Conservation (phyloP, 2,888 invertebrate species). For the Lypha dubia region DNA sequence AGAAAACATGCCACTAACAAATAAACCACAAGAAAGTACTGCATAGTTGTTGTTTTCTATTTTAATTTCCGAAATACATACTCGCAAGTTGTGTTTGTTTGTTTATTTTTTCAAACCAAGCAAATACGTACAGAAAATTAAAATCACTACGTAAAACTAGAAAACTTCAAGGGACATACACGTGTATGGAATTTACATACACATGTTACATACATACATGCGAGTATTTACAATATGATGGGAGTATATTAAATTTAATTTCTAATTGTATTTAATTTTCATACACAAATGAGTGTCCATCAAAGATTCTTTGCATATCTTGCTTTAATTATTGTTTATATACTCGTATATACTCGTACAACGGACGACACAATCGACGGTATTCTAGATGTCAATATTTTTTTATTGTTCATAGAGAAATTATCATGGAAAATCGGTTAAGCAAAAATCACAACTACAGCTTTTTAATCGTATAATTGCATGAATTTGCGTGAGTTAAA, state of each 20-base stretch:
- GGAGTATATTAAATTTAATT: conserved; percentile 13
- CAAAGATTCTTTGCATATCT: too few relatives aligned
- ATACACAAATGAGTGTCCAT: neutral
- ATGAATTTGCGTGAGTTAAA: too few relatives aligned
- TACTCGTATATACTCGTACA: too few relatives aligned
- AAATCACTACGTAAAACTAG: conserved; percentile 3
- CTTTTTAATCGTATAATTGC: too few relatives aligned
- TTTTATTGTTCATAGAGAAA: too few relatives aligned
- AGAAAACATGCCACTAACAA: conserved; percentile 38
- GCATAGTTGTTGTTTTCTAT: conserved; percentile 32
- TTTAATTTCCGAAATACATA: conserved; percentile 46
- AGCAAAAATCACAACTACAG: too few relatives aligned
- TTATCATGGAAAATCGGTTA: too few relatives aligned
- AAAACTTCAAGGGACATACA: neutral
- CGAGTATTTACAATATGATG: neutral
- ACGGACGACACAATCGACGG: too few relatives aligned
- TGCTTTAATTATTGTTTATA: too few relatives aligned
- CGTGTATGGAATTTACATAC: neutral
- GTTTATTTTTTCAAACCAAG: too few relatives aligned
- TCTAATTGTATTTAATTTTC: conserved; percentile 17
- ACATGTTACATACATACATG: neutral
- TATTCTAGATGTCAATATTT: too few relatives aligned
- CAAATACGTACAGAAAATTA: conserved; percentile 50
- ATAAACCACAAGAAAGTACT: conserved; percentile 36
- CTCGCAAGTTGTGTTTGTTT: neutral